A percentile compares a stretch with the other conserved stretches of the same genome.
Conservation (phyloP, 2,888 invertebrate species). For the Drosophila aldrichi region DNA sequence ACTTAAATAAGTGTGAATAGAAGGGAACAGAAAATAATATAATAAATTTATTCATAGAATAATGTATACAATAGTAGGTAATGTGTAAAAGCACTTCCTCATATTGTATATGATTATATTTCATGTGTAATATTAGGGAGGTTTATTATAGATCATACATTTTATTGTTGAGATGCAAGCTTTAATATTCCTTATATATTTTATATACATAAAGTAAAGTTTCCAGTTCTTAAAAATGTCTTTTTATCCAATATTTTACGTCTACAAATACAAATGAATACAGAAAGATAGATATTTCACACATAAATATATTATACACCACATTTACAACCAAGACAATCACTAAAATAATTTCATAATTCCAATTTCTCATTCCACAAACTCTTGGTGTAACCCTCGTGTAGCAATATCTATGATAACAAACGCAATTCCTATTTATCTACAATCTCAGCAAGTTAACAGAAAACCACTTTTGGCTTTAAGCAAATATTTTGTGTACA, state of each 20-base stretch:
- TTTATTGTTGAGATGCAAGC: no score
- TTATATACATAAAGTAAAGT: no score
- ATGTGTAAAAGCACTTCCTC: not conserved
- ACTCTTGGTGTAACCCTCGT: not conserved
- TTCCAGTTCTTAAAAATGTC: not conserved
- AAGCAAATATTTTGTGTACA: conserved; percentile 2
- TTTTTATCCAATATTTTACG: not conserved
- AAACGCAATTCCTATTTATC: not conserved
- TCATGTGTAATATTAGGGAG: not conserved
- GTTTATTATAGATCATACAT: no score
- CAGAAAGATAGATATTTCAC: no score
- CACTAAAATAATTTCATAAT: not conserved
- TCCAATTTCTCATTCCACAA: not conserved
- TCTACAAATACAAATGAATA: no score
- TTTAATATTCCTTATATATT: no score
- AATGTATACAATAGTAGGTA: not conserved
- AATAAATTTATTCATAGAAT: not conserved
- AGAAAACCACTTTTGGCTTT: not conserved
- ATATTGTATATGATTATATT: not conserved
- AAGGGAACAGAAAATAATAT: not conserved
- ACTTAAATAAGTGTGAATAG: not conserved
- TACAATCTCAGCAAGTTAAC: not conserved
- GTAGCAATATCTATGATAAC: not conserved
- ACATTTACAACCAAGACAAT: no score
- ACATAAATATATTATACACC: no score